These are phyloP conservation scores for Villa cingulata DNA, from an alignment of 2,888 invertebrate species.

Conservation along the genomic window DNA sequence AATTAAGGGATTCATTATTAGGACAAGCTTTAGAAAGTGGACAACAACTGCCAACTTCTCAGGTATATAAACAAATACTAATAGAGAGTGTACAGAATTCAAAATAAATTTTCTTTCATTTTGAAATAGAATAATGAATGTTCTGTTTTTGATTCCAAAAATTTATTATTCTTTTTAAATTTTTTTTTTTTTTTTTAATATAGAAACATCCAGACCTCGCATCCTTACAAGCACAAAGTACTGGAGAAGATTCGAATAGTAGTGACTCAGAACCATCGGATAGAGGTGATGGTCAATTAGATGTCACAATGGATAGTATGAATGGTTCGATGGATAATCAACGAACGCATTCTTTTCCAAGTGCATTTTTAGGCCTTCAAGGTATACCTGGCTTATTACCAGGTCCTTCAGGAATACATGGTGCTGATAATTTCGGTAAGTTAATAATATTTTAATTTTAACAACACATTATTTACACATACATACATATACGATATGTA, in stretches of 20 bases:
- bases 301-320: slow-evolving; percentile 46
- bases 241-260: slow-evolving; percentile 72
- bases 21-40: slow-evolving; percentile 65
- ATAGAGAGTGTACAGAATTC: too few species aligned
- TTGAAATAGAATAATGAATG: too few species aligned
- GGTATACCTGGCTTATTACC: slow-evolving; percentile 66
- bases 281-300: slow-evolving; percentile 47
- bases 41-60: slow-evolving; percentile 38
- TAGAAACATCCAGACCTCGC: slow-evolving; percentile 42
- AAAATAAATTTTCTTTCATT: too few species aligned
- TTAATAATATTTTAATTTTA: too few species aligned
- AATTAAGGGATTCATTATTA: slow-evolving; percentile 57
- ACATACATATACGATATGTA: background rate
- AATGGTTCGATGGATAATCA: slow-evolving; percentile 51
- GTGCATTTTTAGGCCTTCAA: slow-evolving; percentile 66
- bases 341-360: slow-evolving; percentile 62
- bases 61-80: slow-evolving; percentile 12
- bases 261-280: slow-evolving; percentile 69
- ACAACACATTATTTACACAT: too few species aligned
- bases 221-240: slow-evolving; percentile 50
- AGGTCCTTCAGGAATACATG: slow-evolving; percentile 73
- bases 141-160: too few species aligned
- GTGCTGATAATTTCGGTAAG: slow-evolving; percentile 72
- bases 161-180: too few species aligned
- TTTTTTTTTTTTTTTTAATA: too few species aligned